Evolutionary conservation across 1,140 invertebrate species (phyloP), one percentile per base, ranked within the genome.

Genomic region (Cydia fagiglandana): DNA sequence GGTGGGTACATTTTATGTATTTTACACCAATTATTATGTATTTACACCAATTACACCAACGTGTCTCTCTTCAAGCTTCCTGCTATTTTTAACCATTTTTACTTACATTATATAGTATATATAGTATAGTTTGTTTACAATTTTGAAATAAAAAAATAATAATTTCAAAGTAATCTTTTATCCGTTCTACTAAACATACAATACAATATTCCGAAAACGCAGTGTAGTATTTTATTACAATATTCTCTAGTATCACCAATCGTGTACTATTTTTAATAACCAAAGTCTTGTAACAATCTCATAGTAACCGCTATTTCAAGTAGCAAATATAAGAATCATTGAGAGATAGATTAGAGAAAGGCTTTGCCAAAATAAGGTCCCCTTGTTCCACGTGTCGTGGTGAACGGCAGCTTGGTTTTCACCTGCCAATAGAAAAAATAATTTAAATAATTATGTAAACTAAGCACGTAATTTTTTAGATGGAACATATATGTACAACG

Each of bases 321-420:
- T 85, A 53, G 82, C 79, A 80, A 83, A 85, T 41, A 83, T 79
- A 13, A 89, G 34, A 53, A 90, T 76, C 45, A 78, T 73, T 70
- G 82, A 61, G 20, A 86, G 70, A 30, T 76, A 79, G 76, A 86
- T 45, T 79, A 91, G 77, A 79, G 76, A 82, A 28, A 88, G 75
- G 38, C 80, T 85, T 56, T 85, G 84, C 87, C 89, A 90, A 74
- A 89, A 90, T 5, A 87, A 75, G 30, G 84, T 82, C 74, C 88
- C 87, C 82, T 90, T 93, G 76, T 93, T 91, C 84, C 90, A 88
- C 0, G 88, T 91, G 70, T 91, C 89, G 73, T 91, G 91, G 66
- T 93, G 91, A n/a, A 93, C 91, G 1, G 91, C 91, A 7, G 91
- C 91, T 78, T 93, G 91, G 70, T 93, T 91, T 75, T 93, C 91